phyloP scores from a whole-genome alignment of 2,113 vertebrate genomes.

The Nothocercus julius region DNA sequence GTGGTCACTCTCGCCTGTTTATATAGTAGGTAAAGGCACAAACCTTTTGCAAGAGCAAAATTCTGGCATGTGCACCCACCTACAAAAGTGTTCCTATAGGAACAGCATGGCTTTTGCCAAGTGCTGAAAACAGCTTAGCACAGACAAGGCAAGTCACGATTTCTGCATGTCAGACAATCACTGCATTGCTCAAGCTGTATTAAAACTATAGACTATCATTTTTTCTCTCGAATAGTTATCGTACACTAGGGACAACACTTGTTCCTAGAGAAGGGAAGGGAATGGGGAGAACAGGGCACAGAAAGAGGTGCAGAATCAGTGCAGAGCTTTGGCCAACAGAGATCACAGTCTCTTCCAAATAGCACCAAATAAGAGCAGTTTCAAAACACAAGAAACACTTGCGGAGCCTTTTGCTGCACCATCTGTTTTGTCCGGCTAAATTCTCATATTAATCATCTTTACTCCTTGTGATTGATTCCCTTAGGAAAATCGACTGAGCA shows the following conservation, averaged over 20 bases:
- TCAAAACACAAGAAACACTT: conserved; percentile 30
- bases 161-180: neutral
- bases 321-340: neutral
- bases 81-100: neutral
- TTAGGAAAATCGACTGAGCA: conserved; percentile 3
- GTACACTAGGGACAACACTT: neutral
- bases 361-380: conserved; percentile 48
- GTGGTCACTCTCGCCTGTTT: neutral
- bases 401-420: conserved; percentile 26
- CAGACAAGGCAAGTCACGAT: neutral
- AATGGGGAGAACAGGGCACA: neutral
- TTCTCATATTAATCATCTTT: conserved; percentile 52
- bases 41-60: neutral
- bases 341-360: neutral
- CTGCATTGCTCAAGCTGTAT: neutral
- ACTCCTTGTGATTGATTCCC: conserved; percentile 33
- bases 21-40: neutral
- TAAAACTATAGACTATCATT: neutral
- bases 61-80: accelerated
- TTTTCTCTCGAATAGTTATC: neutral
- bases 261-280: neutral
- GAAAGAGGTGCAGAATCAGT: neutral
- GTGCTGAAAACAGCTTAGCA: neutral
- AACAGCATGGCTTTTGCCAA: neutral
- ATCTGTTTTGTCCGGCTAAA: conserved; percentile 61